These are phyloP conservation scores for Eptesicus fuscus DNA, from an alignment of 2,113 vertebrate genomes.

Conservation along the genomic window DNA sequence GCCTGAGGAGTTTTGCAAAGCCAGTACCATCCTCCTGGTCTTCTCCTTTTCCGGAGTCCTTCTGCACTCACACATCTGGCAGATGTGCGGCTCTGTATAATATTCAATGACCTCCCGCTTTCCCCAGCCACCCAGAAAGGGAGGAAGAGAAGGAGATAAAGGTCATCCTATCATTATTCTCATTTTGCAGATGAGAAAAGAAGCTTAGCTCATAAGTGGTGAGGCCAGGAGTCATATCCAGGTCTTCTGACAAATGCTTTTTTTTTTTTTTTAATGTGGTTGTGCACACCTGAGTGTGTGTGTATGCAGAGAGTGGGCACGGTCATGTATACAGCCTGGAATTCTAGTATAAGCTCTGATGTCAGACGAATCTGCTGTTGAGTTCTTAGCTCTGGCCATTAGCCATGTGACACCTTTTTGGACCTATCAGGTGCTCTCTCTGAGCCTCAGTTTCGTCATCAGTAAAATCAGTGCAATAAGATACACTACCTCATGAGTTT, in stretches of 20 bases:
- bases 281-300: background rate
- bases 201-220: background rate
- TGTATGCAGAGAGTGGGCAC: background rate
- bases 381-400: background rate
- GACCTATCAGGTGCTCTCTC: background rate
- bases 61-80: background rate
- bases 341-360: background rate
- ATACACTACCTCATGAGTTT: background rate
- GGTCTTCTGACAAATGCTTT: background rate
- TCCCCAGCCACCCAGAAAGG: background rate
- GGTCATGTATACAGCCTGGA: background rate
- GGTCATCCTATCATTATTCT: background rate
- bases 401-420: background rate
- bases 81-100: background rate
- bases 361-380: background rate
- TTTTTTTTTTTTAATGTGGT: background rate
- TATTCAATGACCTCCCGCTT: background rate
- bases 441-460: constrained; percentile 37
- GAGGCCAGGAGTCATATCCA: background rate
- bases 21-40: no score
- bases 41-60: background rate
- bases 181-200: background rate
- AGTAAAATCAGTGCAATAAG: background rate
- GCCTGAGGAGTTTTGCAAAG: background rate
- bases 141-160: background rate